phyloP scores from a whole-genome alignment of 92 coral and sea anemone species.

The Epizoanthus rinbou region DNA sequence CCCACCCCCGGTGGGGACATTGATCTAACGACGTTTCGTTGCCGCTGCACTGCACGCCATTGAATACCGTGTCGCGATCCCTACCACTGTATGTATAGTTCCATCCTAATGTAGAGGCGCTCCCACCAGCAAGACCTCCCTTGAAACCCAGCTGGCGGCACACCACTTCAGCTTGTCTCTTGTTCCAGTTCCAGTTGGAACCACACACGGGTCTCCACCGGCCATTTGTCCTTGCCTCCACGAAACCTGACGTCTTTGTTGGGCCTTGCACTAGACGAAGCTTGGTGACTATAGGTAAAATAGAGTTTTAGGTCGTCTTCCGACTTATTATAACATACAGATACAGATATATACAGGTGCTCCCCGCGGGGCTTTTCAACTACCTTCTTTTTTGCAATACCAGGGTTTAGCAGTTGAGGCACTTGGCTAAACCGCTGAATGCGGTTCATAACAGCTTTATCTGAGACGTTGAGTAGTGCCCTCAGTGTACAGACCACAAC shows the following conservation, averaged over 20 bases:
- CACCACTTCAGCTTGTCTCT: conserved; percentile 23
- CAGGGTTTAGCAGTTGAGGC: too few species aligned
- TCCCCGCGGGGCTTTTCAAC: too few species aligned
- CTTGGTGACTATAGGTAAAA: too few species aligned
- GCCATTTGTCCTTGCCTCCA: background rate
- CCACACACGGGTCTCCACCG: conserved; percentile 3
- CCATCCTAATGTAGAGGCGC: background rate
- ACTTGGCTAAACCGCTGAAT: too few species aligned
- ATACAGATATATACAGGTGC: too few species aligned
- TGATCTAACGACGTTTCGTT: background rate
- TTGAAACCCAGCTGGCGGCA: conserved; percentile 28
- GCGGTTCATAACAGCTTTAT: too few species aligned
- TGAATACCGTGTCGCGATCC: background rate
- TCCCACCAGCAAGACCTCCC: conserved; percentile 9
- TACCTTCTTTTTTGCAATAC: too few species aligned
- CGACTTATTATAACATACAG: too few species aligned
- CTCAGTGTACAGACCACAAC: too few species aligned
- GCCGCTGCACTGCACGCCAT: background rate
- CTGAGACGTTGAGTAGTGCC: too few species aligned
- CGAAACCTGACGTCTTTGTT: background rate
- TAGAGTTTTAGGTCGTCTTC: too few species aligned
- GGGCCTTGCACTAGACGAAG: conserved; percentile 13
- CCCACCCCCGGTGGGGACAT: background rate
- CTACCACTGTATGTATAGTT: background rate
- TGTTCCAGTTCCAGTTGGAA: background rate